Base-by-base conservation (phyloP, 2,113 vertebrate genomes). In the Brachyhypopomus gauderio region DNA sequence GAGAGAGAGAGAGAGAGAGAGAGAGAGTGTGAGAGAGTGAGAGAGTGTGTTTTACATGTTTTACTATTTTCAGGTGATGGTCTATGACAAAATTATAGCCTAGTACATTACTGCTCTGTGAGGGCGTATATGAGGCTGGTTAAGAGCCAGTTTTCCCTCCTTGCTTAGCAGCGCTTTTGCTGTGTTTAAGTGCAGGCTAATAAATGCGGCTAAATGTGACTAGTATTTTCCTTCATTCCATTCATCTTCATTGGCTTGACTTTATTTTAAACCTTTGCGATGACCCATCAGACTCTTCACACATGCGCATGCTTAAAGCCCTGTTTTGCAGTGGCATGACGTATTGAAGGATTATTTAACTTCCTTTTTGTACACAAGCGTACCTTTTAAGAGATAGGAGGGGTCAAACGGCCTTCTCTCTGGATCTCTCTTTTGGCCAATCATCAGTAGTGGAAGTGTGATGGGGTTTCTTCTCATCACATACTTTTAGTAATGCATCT, bases 101-200 rank as follows among this genome's bases (percentile, higher is more conserved):
- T 14, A 52, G 64, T 64, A 59, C 22, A 17, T 81, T 16, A 64
- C 59, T 17, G 58, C 1, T 58, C 20, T 70, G 66, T 79, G 70
- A 5, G 36, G 41, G 75, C 52, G 19, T 38, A 0, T 66, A 25
- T 55, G 5, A 56, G 45, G 45, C 60, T 12, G 4, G 14, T 38
- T 56, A 25, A 38, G 74, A 62, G 55, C 63, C 36, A n/a, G 45
- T 30, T 66, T 80, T 66, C 62, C 58, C 74, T 73, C 80, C 78
- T 83, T 78, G 78, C 71, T 52, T 45, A 60, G 59, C 12, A 0
- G 63, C 59, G 66, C 70, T 70, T 75, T 45, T 71, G 77, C 63
- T 80, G 59, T 48, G 60, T 62, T 72, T 34, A 62, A 16, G 64
- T 59, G 17, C 25, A 34, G 16, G 62, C 27, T 52, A 59, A 78